These are phyloP conservation scores for Crypturellus undulatus DNA, from an alignment of 2,113 vertebrate genomes.

Conservation along the genomic window DNA sequence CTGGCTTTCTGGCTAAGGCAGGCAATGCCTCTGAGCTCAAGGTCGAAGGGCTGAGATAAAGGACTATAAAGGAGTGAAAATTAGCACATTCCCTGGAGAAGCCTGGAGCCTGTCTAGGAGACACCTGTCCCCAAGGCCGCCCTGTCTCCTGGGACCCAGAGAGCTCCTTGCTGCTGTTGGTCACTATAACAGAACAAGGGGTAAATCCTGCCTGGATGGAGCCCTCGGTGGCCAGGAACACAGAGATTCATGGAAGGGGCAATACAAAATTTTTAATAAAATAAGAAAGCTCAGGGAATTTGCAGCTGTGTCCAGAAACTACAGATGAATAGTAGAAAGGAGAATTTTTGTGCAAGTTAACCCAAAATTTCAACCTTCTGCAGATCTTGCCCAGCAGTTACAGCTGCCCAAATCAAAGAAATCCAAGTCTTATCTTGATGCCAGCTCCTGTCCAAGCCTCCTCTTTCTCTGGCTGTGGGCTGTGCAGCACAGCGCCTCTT, in stretches of 20 bases:
- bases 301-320: neutral
- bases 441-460: neutral
- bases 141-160: conserved; percentile 62
- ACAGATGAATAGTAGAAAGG: neutral
- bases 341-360: neutral
- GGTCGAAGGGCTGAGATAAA: conserved; percentile 69
- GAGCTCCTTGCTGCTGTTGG: conserved; percentile 62
- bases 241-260: neutral
- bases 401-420: neutral
- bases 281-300: neutral
- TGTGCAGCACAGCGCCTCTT: neutral
- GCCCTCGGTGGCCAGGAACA: neutral
- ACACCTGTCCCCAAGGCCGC: neutral
- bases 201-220: conserved; percentile 69
- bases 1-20: conserved; percentile 42
- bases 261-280: neutral
- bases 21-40: conserved; percentile 59
- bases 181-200: conserved; percentile 73
- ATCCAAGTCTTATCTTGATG: neutral
- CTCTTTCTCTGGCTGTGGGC: neutral
- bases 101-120: conserved; percentile 49
- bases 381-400: neutral
- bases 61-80: conserved; percentile 68
- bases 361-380: neutral
- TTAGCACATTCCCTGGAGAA: conserved; percentile 67